These are phyloP conservation scores for Polyommatus iphigenia DNA, from an alignment of 2,888 invertebrate genomes.

Conservation along the genomic window DNA sequence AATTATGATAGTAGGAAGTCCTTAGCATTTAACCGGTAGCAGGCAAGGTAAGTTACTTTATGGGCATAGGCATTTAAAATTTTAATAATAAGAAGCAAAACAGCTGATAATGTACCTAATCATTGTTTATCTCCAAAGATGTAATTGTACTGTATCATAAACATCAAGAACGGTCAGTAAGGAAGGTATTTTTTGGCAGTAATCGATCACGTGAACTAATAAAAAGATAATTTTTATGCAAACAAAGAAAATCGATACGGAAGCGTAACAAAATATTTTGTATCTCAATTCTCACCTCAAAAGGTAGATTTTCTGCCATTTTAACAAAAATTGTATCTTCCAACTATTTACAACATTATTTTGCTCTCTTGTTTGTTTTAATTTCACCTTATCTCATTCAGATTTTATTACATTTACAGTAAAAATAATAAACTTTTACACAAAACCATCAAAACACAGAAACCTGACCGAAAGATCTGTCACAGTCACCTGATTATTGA, in stretches of 20 bases:
- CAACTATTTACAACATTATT: constrained; percentile 23
- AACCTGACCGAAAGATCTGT: neutral
- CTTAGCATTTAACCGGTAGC: neutral
- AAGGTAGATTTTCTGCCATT: constrained; percentile 58
- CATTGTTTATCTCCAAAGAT: neutral
- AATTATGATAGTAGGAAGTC: neutral
- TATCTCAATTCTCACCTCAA: constrained; percentile 63
- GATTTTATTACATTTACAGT: neutral
- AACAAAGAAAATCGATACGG: constrained; percentile 53
- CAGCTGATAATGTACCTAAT: neutral
- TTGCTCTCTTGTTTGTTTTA: constrained; percentile 1
- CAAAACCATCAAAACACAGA: neutral
- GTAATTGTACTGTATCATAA: neutral
- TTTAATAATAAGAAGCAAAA: neutral
- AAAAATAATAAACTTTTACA: constrained; percentile 1
- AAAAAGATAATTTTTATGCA: constrained; percentile 45
- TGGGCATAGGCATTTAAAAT: neutral
- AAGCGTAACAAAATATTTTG: constrained; percentile 33
- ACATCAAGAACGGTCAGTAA: constrained; percentile 3
- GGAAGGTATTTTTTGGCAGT: constrained; percentile 21
- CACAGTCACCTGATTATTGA: constrained; percentile 14
- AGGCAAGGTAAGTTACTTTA: neutral
- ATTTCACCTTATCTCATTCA: neutral
- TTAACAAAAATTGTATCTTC: neutral
- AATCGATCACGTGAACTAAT: constrained; percentile 66